Evolutionary conservation across 2,113 vertebrate species (phyloP), one percentile per base, ranked within the genome.

Genomic region (Origma solitaria): DNA sequence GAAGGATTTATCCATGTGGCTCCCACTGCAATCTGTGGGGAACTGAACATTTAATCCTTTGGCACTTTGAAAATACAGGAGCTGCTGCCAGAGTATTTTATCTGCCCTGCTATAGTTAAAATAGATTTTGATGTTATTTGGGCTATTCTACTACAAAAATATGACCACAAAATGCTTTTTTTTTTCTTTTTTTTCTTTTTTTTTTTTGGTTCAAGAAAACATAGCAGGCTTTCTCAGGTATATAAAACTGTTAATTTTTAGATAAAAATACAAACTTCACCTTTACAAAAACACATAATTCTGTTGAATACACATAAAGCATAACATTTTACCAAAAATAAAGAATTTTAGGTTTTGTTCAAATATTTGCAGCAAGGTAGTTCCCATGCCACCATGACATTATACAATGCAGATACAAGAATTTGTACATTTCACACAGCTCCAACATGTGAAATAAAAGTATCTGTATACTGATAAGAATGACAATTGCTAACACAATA

Each of bases 261-360:
- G 98, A 98, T 98, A 98, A 98, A 98, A 99, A 99, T 98, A 98
- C 98, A 98, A 98, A 97, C 98, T 98, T 98, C 98, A 99, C 98
- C 97, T 98, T 98, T 98, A 98, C 97, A 98, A 98, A 98, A 96
- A 98, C 98, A 98, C 98, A 98, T 98, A 97, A 98, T 98, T 98
- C 97, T 98, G 97, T 98, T 98, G 98, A 98, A 98, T 98, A 99
- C 98, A 99, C 96, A 96, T 98, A 97, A 98, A 98, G 98, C 98
- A 98, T 98, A 98, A 98, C 98, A 97, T 98, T 98, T 98, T 99
- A 99, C 98, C 98, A 98, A 99, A 99, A 99, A 99, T 99, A 99
- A 99, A 99, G 98, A 98, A 98, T 99, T 97, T 98, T 98, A 97
- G 96, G 96, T 97, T 98, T 95, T 98, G 97, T 97, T 97, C 97